These are phyloP conservation scores for Apodemus agrarius DNA, from an alignment of 2,797 vertebrate species.

Conservation along the genomic window DNA sequence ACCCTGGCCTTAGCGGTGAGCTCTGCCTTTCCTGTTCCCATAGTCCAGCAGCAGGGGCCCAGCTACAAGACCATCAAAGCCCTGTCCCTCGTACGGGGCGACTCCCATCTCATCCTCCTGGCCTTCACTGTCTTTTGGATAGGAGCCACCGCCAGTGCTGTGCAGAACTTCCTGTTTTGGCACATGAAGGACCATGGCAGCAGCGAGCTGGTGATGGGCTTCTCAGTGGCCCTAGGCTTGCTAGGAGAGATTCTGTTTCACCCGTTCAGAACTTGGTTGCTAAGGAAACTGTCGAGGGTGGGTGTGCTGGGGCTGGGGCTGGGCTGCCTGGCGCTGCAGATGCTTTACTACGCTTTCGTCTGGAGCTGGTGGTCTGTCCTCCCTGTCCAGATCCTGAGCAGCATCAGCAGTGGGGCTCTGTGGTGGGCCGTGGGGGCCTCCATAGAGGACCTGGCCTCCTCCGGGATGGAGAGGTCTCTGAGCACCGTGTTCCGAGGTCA, in stretches of 20 bases:
- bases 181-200: slow-evolving; percentile 92
- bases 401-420: slow-evolving; percentile 88
- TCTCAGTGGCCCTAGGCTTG: slow-evolving; percentile 86
- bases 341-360: slow-evolving; percentile 93
- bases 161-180: slow-evolving; percentile 94
- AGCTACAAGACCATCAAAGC: slow-evolving; percentile 87
- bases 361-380: slow-evolving; percentile 91
- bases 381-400: slow-evolving; percentile 89
- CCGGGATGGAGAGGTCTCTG: slow-evolving; percentile 89
- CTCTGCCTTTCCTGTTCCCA: slow-evolving; percentile 87
- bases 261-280: slow-evolving; percentile 80
- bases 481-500: slow-evolving; percentile 85
- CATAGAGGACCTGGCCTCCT: slow-evolving; percentile 88
- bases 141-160: slow-evolving; percentile 81
- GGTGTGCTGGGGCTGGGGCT: slow-evolving; percentile 84
- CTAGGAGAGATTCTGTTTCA: slow-evolving; percentile 88
- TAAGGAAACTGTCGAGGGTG: slow-evolving; percentile 85
- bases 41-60: slow-evolving; percentile 83
- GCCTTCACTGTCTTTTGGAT: slow-evolving; percentile 87
- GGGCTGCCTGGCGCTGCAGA: slow-evolving; percentile 87
- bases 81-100: slow-evolving; percentile 86
- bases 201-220: slow-evolving; percentile 91
- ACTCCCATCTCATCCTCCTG: slow-evolving; percentile 87
- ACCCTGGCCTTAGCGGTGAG: slow-evolving; percentile 83
- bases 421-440: slow-evolving; percentile 90